These are phyloP conservation scores for Cordylochernes scorpioides DNA, from an alignment of 2,888 invertebrate species.

Conservation along the genomic window DNA sequence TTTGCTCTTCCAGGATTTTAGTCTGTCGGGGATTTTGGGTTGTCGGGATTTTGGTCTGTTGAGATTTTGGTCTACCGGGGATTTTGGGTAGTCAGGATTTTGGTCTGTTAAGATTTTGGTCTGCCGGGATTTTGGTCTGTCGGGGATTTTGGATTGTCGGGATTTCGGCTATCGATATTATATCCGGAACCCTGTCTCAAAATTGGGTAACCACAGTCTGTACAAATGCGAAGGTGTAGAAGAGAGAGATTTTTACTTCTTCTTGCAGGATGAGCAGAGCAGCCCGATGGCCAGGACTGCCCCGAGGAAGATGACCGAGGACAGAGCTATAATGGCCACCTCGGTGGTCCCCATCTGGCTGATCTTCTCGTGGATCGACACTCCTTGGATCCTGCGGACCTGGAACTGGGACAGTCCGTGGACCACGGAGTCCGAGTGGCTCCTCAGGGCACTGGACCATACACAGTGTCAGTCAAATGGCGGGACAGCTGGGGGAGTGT, in stretches of 20 bases:
- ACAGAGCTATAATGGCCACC: conserved; percentile 48
- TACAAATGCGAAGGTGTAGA: not conserved
- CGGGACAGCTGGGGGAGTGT: too few species aligned
- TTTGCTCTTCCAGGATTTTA: too few species aligned
- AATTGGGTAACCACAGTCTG: too few species aligned
- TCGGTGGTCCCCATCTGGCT: conserved; percentile 37
- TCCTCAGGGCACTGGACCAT: conserved; percentile 12
- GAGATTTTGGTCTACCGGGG: too few species aligned
- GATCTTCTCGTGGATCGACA: conserved; percentile 17
- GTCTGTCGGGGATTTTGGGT: too few species aligned
- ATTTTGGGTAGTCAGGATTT: too few species aligned
- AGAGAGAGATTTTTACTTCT: conserved; percentile 9
- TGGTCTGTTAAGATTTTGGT: too few species aligned
- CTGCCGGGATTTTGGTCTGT: too few species aligned
- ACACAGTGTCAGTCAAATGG: not conserved
- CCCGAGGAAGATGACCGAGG: conserved; percentile 50
- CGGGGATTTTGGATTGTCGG: too few species aligned
- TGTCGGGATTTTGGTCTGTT: too few species aligned
- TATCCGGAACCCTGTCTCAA: too few species aligned
- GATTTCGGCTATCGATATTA: too few species aligned
- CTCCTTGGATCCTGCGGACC: conserved; percentile 15
- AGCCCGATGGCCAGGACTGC: conserved; percentile 40
- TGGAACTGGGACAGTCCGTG: conserved; percentile 14
- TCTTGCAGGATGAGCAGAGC: conserved; percentile 16
- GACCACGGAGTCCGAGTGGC: conserved; percentile 15